A percentile compares a stretch with the other conserved stretches of the same genome.
Conservation (phyloP, 2,888 invertebrate species). For the Scaptomyza cyrtandrae region DNA sequence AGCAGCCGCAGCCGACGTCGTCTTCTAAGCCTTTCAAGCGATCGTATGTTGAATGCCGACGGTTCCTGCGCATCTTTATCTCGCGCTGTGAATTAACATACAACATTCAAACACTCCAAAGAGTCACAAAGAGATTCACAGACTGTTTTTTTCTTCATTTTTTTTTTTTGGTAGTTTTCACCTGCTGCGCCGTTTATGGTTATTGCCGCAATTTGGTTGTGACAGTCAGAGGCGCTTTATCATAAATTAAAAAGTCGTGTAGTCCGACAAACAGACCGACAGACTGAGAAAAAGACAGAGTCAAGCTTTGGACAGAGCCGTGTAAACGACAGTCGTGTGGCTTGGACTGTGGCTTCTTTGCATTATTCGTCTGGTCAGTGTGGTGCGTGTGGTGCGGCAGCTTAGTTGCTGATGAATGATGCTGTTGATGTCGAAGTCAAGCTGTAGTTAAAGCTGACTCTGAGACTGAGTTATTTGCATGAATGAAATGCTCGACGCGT, state of each 20-base stretch:
- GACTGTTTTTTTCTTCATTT: slow-evolving; percentile 35
- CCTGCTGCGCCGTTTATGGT: slow-evolving; percentile 80
- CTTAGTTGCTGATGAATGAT: slow-evolving; percentile 65
- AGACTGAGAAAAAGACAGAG: slow-evolving; percentile 5
- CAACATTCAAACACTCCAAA: slow-evolving; percentile 48
- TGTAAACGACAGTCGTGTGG: slow-evolving; percentile 35
- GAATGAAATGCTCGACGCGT: slow-evolving; percentile 63
- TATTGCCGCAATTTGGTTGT: slow-evolving; percentile 81
- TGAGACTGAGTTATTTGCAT: slow-evolving; percentile 71
- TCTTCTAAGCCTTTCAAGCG: slow-evolving; percentile 67
- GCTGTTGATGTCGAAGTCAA: slow-evolving; percentile 34
- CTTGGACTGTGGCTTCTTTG: slow-evolving; percentile 13
- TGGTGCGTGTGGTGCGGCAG: slow-evolving; percentile 41
- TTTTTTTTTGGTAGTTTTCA: slow-evolving; percentile 75
- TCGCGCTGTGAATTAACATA: slow-evolving; percentile 63
- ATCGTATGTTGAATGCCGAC: slow-evolving; percentile 27
- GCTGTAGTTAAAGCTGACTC: slow-evolving; percentile 4
- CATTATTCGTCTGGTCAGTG: slow-evolving; percentile 22
- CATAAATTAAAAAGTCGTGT: slow-evolving; percentile 81
- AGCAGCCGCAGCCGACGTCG: slow-evolving; percentile 20
- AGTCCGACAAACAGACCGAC: slow-evolving; percentile 33
- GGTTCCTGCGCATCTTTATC: slow-evolving; percentile 56
- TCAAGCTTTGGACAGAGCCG: neutral
- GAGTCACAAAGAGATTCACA: slow-evolving; percentile 18
- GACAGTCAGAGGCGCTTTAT: slow-evolving; percentile 81